Base-by-base conservation (phyloP, 2,113 vertebrate species). In the Balaeniceps rex region DNA sequence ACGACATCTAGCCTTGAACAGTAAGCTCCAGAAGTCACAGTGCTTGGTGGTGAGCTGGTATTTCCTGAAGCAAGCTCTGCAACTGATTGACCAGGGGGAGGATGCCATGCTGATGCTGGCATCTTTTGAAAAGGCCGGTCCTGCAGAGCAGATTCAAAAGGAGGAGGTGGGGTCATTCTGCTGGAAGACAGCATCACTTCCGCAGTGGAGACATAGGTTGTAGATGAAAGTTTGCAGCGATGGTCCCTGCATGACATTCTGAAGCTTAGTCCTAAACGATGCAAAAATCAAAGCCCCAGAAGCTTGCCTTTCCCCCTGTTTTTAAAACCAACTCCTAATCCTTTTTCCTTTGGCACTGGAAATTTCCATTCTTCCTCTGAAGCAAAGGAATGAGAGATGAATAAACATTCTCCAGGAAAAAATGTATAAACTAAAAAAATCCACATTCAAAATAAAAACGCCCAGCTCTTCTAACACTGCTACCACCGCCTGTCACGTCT, bases 1-100 rank as follows among this genome's bases (percentile, higher is more conserved):
- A 96, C 34, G 34, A 98, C 92, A 84, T 98, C 95, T 72, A 98
- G 76, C 61, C 96, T 97, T 64, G 98, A 98, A 69, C 88, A 93
- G 86, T 97, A 96, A 90, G 80, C 86, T 42, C 82, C 79, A 64
- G 97, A 96, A 93, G 97, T 87, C 19, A 49, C 34, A 25, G 44
- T 81, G 81, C 64, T 65, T 82, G 90, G 75, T 47, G 94, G 38
- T 58, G 83, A 87, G 75, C 29, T 95, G 87, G 44, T 72, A 76
- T 79, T 91, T 92, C 83, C 91, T 83, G 93, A 9, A 88, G 52
- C 33, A 66, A 82, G 71, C 40, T 94, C 49, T 31, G 77, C 66
- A 52, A 55, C 23, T 38, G 94, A 63, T 31, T 60, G 88, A 81
- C 36, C 68, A 68, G 76, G 22, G 57, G 95, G 65, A 94, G 82